These are phyloP conservation scores for Gavia stellata DNA, from an alignment of 2,113 vertebrate species.

Conservation along the genomic window DNA sequence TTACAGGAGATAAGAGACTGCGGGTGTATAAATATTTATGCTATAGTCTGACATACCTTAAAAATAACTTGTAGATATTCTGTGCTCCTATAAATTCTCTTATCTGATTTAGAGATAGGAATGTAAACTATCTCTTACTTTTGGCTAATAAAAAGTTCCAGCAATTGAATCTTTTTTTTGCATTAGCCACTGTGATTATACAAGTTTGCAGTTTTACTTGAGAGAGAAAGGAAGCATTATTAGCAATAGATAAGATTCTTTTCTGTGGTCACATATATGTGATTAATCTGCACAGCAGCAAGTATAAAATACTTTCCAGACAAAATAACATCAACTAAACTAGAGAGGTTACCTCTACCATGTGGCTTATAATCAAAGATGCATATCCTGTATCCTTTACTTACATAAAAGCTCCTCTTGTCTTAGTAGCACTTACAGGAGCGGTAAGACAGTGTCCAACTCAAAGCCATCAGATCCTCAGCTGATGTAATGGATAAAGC, in stretches of 20 bases:
- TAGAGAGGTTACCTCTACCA: not conserved
- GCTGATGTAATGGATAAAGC: not conserved
- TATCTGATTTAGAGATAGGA: not conserved
- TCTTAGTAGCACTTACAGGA: not conserved
- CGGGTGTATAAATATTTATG: not conserved
- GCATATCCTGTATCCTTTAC: not conserved
- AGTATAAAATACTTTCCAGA: not conserved
- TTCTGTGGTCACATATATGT: not conserved
- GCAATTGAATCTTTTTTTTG: not conserved
- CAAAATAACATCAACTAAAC: not conserved
- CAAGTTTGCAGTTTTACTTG: not conserved
- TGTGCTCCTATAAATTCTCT: not conserved
- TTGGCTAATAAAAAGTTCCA: not conserved
- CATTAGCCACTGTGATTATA: not conserved
- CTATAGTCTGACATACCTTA: not conserved
- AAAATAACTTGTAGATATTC: not conserved
- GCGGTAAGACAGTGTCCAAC: not conserved
- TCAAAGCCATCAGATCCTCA: not conserved
- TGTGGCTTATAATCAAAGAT: not conserved
- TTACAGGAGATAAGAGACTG: not conserved
- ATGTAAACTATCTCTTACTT: not conserved
- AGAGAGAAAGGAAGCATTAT: not conserved
- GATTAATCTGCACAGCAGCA: not conserved
- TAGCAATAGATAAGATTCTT: not conserved
- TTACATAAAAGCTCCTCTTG: not conserved